phyloP scores from a whole-genome alignment of 2,113 vertebrate genomes.

The Chloropsis hardwickii region DNA sequence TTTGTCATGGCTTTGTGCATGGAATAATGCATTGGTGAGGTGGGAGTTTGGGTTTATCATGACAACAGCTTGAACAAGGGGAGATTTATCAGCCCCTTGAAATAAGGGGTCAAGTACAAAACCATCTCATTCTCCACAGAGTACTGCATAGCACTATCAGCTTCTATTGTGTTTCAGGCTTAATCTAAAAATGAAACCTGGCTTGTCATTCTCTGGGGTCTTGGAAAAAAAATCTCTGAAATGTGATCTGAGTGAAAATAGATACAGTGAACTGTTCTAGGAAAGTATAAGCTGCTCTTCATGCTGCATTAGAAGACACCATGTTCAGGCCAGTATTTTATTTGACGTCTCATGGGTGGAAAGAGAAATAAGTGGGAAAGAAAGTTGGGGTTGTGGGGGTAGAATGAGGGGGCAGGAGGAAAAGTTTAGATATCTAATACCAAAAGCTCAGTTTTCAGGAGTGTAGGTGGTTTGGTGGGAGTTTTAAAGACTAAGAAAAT shows the following conservation, averaged over 20 bases:
- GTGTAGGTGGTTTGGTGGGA: conserved; percentile 51
- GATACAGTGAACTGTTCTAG: neutral
- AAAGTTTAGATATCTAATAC: neutral
- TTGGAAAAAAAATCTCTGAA: conserved; percentile 16
- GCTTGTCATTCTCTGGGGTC: neutral
- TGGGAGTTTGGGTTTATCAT: neutral
- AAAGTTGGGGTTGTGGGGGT: neutral
- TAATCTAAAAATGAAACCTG: conserved; percentile 24
- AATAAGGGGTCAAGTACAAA: neutral
- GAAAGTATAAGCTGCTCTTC: neutral
- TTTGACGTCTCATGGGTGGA: neutral
- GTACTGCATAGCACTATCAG: neutral
- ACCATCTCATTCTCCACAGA: neutral
- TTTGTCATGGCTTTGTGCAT: fast-evolving
- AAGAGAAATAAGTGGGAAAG: neutral
- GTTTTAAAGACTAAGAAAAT: neutral
- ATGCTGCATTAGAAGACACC: neutral
- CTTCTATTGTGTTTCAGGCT: neutral
- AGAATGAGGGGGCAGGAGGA: neutral
- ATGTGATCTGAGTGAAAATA: neutral
- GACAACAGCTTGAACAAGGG: neutral
- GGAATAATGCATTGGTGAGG: neutral
- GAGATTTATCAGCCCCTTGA: neutral
- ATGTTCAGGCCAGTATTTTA: neutral
- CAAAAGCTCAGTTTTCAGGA: neutral